These are phyloP conservation scores for Candidula unifasciata DNA, from an alignment of 2,888 invertebrate genomes.

Conservation along the genomic window DNA sequence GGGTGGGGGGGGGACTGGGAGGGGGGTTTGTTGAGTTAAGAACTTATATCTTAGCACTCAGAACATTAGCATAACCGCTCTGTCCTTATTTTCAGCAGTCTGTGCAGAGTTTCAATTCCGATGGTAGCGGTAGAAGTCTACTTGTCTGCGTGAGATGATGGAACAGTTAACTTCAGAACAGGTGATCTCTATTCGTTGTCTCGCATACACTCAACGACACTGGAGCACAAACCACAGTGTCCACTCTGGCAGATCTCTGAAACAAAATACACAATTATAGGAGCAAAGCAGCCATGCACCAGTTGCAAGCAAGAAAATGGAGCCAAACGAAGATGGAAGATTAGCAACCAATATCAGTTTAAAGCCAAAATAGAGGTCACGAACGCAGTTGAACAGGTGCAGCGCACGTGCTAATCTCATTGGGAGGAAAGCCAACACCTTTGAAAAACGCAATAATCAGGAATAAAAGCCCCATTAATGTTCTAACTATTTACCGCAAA, in stretches of 20 bases:
- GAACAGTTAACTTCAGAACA: too few species aligned
- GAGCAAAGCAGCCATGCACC: too few species aligned
- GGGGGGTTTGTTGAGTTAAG: too few species aligned
- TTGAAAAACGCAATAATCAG: slow-evolving; percentile 26
- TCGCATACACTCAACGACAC: too few species aligned
- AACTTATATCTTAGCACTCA: too few species aligned
- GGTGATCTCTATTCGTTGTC: too few species aligned
- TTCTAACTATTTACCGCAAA: slow-evolving; percentile 32
- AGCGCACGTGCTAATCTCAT: slow-evolving; percentile 20
- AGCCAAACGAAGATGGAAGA: slow-evolving; percentile 20
- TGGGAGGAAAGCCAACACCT: slow-evolving; percentile 23
- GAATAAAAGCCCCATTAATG: slow-evolving; percentile 31
- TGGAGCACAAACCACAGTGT: not conserved
- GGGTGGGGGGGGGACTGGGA: too few species aligned
- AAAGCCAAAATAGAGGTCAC: slow-evolving; percentile 23
- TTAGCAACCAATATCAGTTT: slow-evolving; percentile 3
- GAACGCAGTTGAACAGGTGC: slow-evolving; percentile 32
- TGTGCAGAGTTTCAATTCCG: too few species aligned
- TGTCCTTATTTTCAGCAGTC: too few species aligned
- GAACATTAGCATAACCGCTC: too few species aligned
- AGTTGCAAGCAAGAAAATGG: not conserved
- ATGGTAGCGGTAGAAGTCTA: too few species aligned
- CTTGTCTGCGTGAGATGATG: too few species aligned
- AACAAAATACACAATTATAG: not conserved
- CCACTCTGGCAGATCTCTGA: slow-evolving; percentile 25